phyloP scores from a whole-genome alignment of 2,113 vertebrate species.

The Paedocypris sp. region DNA sequence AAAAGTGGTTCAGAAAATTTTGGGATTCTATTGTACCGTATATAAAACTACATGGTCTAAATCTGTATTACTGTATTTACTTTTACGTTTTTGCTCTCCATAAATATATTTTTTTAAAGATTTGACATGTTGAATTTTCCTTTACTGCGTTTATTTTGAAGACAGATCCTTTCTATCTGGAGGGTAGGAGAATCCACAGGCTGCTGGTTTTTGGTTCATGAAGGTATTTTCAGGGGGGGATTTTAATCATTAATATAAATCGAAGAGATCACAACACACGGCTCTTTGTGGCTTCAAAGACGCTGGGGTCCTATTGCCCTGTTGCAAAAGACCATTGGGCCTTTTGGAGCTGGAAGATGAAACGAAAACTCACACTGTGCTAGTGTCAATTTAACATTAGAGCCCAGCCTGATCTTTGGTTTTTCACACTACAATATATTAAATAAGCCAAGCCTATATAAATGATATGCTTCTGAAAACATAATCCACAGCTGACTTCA shows the following conservation, averaged over 20 bases:
- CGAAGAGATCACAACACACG: neutral
- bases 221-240: conserved; percentile 6
- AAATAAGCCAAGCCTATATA: no score
- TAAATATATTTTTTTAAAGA: no score
- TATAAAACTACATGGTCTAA: no score
- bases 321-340: neutral
- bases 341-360: neutral
- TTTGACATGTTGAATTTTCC: neutral
- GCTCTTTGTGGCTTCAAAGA: neutral
- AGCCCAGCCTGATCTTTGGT: neutral
- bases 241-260: conserved; percentile 5
- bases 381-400: neutral
- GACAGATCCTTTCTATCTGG: neutral
- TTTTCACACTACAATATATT: no score
- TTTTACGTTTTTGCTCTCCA: no score
- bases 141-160: neutral
- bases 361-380: neutral
- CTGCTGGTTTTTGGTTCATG: neutral
- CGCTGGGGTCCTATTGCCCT: neutral
- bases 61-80: no score
- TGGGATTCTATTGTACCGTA: no score
- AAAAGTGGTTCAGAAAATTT: no score
- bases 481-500: no score
- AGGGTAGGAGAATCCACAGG: neutral
- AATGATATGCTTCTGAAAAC: no score